A percentile compares a stretch with the other conserved stretches of the same genome.
Evolutionary conservation across 2,113 vertebrate genomes (phyloP).

Genomic region (Cacatua alba): DNA sequence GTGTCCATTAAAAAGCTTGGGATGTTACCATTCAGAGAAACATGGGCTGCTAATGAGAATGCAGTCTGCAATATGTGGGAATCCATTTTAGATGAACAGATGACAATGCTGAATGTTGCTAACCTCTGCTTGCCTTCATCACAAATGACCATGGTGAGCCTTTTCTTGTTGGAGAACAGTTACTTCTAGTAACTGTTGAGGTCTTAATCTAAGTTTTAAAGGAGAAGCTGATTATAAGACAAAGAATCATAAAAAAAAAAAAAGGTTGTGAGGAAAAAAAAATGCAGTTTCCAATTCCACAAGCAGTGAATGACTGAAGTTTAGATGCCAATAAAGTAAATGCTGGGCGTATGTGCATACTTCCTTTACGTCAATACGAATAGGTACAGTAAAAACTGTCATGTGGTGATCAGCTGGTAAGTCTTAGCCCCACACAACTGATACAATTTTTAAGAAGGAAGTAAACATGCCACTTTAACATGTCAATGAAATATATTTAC

Average conservation of each 20-base stretch:
- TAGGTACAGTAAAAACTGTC: background rate
- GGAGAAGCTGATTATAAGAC: background rate
- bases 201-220: background rate
- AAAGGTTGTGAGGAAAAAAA: background rate
- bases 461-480: background rate
- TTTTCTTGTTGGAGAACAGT: background rate
- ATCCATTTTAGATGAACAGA: background rate
- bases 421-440: background rate
- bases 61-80: background rate
- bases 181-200: background rate
- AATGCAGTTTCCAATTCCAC: background rate
- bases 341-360: too few relatives aligned
- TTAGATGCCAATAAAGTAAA: background rate
- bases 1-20: background rate
- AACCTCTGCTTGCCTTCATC: conserved; percentile 35
- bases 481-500: background rate
- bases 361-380: background rate
- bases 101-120: background rate
- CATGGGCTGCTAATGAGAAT: background rate
- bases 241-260: background rate
- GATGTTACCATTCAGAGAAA: background rate
- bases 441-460: background rate
- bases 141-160: background rate
- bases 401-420: background rate
- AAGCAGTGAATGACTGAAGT: background rate